Base-by-base conservation (phyloP, 2,113 vertebrate genomes). In the Oophaga pumilio region DNA sequence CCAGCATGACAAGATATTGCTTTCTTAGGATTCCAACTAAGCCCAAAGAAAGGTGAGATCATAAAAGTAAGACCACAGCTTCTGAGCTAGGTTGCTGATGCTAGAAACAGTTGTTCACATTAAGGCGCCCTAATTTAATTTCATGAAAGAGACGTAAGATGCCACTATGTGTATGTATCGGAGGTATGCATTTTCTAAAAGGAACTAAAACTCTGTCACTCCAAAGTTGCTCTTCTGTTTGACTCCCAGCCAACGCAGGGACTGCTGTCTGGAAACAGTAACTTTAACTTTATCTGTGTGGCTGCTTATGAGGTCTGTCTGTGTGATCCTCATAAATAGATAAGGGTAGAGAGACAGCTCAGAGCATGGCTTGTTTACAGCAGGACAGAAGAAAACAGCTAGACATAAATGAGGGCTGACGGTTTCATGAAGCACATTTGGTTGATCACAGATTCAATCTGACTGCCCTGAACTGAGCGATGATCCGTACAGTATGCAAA, bases 401-500 rank as follows among this genome's bases (percentile, higher is more conserved):
- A 97, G 97, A 99, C 96, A 89, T 95, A 99, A 97, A 99, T 97
- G 95, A 96, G 94, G 95, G 96, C 94, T 98, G 97, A 99, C 96
- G 95, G 96, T 98, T 98, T 97, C 97, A 97, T 96, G 96, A 97
- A 97, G 96, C 97, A 97, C 97, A 97, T 93, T 95, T 94, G 96
- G 95, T 95, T 98, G 98, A 98, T 94, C 94, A 94, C 95, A 96
- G 96, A 99, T 99, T 97, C 95, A 95, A 97, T 96, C 95, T 98
- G 97, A 99, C 98, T 98, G 96, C 93, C 95, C 96, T 97, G 97
- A 96, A 97, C 96, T 95, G 96, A 97, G 96, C 96, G 96, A 96
- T 97, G 98, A 98, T 99, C 97, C 96, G 96, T 98, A 97, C 98
- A 99, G 97, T 97, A 97, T 98, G 97, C 96, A 97, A 96, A 97